A percentile compares a stretch with the other conserved stretches of the same genome.
Conservation (phyloP, 2,113 vertebrate species). For the Mustela lutreola region DNA sequence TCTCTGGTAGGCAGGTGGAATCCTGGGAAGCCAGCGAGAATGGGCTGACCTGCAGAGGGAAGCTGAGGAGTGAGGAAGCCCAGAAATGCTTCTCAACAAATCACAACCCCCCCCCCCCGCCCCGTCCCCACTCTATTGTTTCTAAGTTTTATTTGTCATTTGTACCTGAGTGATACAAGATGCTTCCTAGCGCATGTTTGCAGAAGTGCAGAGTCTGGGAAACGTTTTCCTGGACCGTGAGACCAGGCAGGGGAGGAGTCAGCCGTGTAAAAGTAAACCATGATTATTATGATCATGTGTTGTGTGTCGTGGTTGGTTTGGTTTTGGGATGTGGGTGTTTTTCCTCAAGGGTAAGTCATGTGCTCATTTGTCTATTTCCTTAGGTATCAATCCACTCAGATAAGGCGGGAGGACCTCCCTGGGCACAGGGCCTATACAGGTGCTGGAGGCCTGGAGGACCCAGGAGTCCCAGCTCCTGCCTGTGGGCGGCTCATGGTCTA, state of each 20-base stretch:
- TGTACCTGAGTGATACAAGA: not conserved
- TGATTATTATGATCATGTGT: not conserved
- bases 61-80: not conserved
- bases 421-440: not conserved
- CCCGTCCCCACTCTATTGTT: not conserved
- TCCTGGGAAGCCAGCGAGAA: not conserved
- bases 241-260: not conserved
- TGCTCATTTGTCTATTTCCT: not conserved
- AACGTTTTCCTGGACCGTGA: not conserved
- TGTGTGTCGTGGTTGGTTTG: not conserved
- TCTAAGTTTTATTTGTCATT: constrained; percentile 2
- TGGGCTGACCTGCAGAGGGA: not conserved
- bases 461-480: too few species aligned
- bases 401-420: accelerated
- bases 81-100: not conserved
- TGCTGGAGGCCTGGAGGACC: not conserved
- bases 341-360: not conserved
- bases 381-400: not conserved
- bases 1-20: not conserved
- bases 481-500: not conserved
- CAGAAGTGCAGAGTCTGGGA: not conserved
- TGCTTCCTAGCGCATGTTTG: not conserved
- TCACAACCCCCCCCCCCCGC: not conserved
- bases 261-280: not conserved
- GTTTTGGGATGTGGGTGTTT: not conserved